These are phyloP conservation scores for Sitobion miscanthi DNA, from an alignment of 1,140 invertebrate genomes.

Conservation along the genomic window DNA sequence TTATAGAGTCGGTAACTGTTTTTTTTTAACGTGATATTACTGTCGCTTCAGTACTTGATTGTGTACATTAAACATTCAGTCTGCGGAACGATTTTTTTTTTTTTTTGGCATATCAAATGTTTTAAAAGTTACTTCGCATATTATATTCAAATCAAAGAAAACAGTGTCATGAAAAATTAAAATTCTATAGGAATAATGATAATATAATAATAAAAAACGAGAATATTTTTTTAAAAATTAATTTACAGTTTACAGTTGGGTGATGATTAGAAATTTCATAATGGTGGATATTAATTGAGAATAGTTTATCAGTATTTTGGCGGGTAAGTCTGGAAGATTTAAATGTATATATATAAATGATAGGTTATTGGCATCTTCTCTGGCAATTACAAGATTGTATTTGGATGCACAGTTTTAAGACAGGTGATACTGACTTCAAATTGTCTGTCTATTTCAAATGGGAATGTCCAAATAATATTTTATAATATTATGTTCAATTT, in stretches of 20 bases:
- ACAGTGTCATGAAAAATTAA: neutral
- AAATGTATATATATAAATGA: neutral
- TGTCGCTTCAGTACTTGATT: neutral
- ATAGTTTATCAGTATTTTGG: neutral
- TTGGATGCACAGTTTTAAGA: neutral
- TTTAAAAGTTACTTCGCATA: neutral
- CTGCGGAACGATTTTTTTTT: neutral
- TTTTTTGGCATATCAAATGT: neutral
- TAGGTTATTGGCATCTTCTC: neutral
- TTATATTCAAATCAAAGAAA: neutral
- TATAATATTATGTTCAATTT: neutral
- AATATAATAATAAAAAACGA: no score
- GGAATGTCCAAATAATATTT: neutral
- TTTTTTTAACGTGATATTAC: neutral
- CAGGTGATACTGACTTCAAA: neutral
- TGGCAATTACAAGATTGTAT: neutral
- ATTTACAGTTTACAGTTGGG: neutral
- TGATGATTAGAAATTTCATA: neutral
- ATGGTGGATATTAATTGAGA: neutral
- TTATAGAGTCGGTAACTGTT: neutral
- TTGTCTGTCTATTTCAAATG: neutral
- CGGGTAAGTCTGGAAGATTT: neutral
- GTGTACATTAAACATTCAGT: neutral
- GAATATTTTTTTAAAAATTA: neutral
- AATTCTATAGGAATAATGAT: neutral